Evolutionary conservation across 1,140 invertebrate genomes (phyloP), one percentile per base, ranked within the genome.

Genomic region (Gonatopus flavifemur): DNA sequence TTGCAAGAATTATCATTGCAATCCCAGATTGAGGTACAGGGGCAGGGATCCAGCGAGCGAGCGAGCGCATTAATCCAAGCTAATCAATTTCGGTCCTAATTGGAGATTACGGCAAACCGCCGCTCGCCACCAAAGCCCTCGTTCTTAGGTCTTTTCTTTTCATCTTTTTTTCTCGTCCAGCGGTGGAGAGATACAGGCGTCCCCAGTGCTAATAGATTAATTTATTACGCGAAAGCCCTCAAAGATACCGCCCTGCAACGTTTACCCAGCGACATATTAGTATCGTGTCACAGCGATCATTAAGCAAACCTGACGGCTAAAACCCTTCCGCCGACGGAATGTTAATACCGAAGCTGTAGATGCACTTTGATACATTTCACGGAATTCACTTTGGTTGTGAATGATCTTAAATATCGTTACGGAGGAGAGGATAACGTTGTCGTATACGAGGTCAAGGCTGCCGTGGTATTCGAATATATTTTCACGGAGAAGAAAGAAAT

Each of bases 31-130:
- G 21, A 47, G 45, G 18, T 19, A 38, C 20, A 38, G n/a, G n/a
- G n/a, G n/a, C n/a, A n/a, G n/a, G n/a, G n/a, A n/a, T n/a, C n/a
- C n/a, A n/a, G n/a, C n/a, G n/a, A n/a, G n/a, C n/a, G n/a, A n/a
- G n/a, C n/a, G n/a, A n/a, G n/a, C n/a, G n/a, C 50, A 63, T 65
- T 70, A 67, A 70, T 68, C 62, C 59, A 57, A 22, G 59, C 58
- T 63, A 70, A 70, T 70, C 64, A 70, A 70, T 70, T 68, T 67
- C 42, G 55, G 61, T n/a, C 64, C 67, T 68, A 70, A 70, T 70
- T 70, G 64, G 64, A 61, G 68, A 70, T 70, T 64, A 67, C 57
- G 49, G 48, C 38, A 48, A 54, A 52, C 48, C 42, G 45, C 40
- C 40, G 32, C 32, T 49, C 52, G 42, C 42, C 22, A 24, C 21